Conservation (phyloP, 2,113 vertebrate species). For the Halichoeres trimaculatus region DNA sequence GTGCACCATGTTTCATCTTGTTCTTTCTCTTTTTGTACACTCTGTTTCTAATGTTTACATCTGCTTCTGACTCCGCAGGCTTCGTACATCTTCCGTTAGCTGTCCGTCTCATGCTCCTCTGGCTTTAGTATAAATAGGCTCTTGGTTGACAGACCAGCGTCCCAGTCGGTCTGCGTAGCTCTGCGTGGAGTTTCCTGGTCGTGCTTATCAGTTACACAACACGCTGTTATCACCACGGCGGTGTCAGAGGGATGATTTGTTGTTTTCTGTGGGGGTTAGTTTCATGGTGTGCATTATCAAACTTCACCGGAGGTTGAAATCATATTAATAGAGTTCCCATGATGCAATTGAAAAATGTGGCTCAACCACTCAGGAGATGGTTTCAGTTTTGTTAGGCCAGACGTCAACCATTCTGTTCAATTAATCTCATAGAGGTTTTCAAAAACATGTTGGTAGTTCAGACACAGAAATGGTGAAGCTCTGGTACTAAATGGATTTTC, state of each 20-base stretch:
- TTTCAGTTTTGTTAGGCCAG: not conserved
- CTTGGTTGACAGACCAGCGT: constrained; percentile 62
- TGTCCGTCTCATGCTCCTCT: constrained; percentile 30
- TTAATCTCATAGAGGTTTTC: not conserved
- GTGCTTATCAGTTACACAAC: constrained; percentile 79
- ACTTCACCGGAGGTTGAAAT: constrained; percentile 5
- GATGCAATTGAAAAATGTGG: not conserved
- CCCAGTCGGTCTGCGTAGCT: constrained; percentile 50
- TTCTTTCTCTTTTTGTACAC: not conserved
- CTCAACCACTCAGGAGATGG: not conserved
- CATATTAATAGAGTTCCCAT: not conserved
- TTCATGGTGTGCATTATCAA: constrained; percentile 10
- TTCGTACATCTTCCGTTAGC: constrained; percentile 55
- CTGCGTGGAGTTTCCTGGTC: constrained; percentile 74
- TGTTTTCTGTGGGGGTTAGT: constrained; percentile 54
- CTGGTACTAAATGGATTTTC: no score
- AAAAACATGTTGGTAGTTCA: not conserved
- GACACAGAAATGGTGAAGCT: no score
- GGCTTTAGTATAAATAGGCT: constrained; percentile 73
- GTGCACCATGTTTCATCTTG: not conserved
- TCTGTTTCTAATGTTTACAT: constrained; percentile 15
- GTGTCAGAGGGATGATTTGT: constrained; percentile 72
- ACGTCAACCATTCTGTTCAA: not conserved
- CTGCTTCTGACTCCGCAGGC: constrained; percentile 1
- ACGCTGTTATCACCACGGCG: constrained; percentile 66